These are phyloP conservation scores for Euglossa dilemma DNA, from an alignment of 1,140 invertebrate species.

Conservation along the genomic window DNA sequence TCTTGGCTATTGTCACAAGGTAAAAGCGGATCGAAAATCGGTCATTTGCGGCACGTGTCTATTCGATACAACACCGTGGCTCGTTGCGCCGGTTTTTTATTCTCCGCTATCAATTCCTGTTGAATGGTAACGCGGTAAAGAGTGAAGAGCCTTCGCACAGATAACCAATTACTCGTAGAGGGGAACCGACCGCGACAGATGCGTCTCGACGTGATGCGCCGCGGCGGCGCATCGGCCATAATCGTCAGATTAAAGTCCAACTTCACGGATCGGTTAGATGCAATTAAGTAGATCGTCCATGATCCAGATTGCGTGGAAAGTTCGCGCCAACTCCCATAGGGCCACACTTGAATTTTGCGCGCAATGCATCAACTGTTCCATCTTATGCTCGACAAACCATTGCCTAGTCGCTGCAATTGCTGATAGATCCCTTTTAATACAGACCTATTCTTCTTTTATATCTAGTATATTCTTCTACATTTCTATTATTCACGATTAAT, in stretches of 20 bases:
- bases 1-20: no score
- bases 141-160: slow-evolving; percentile 81
- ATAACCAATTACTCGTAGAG: slow-evolving; percentile 80
- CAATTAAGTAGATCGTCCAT: slow-evolving; percentile 66
- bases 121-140: slow-evolving; percentile 79
- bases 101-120: slow-evolving; percentile 66
- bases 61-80: background rate
- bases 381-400: background rate
- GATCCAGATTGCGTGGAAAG: slow-evolving; percentile 54
- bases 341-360: slow-evolving; percentile 37
- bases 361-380: slow-evolving; percentile 12
- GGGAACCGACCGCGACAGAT: slow-evolving; percentile 77
- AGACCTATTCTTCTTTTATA: no score
- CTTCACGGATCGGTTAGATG: slow-evolving; percentile 66
- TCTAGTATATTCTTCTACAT: no score
- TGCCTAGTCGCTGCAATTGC: background rate
- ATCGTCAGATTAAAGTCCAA: slow-evolving; percentile 77
- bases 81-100: slow-evolving; percentile 5
- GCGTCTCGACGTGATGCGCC: slow-evolving; percentile 76
- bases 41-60: background rate
- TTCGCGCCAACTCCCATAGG: slow-evolving; percentile 50
- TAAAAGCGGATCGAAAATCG: background rate
- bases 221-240: slow-evolving; percentile 69
- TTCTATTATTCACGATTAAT: no score
- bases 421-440: background rate